Base-by-base conservation (phyloP, 2,797 vertebrate genomes). In the Setipinna tenuifilis region DNA sequence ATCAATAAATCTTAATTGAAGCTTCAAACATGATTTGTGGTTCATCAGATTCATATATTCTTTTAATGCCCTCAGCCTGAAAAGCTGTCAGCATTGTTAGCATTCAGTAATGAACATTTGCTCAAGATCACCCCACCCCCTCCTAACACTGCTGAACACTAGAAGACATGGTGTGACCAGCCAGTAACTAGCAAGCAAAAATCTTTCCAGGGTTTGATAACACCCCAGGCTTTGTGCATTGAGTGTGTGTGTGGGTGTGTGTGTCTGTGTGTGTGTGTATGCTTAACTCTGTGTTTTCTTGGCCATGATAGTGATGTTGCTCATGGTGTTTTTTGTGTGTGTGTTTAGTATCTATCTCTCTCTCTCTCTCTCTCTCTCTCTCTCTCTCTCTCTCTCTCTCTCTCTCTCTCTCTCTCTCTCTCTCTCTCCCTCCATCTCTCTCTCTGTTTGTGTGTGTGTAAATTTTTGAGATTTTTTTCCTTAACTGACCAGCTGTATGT, bases 401-500 rank as follows among this genome's bases (percentile, higher is more conserved):
- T 48, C 2, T 54, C 50, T 54, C 2, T 54, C 7, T 54, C 2
- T 54, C 7, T 54, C 50, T 9, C 7, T 54, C 50, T 54, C 7
- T 54, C 50, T 54, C 1, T 54, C 50, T 54, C 7, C 9, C 50
- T 14, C 7, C 14, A 2, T 54, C 7, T 54, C 50, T 35, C 3
- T 71, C 6, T 62, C 6, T 62, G 16, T 61, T 0, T 57, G 58
- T 90, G 90, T 92, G 90, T 91, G 93, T 92, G 92, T 93, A 92
- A 90, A 75, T 75, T 28, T 75, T 71, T 78, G 19, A 44, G 31
- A 41, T 44, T 78, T 71, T 54, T 78, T 78, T 68, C 4, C 17
- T 41, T 93, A 91, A 94, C 94, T 91, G 94, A 95, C 92, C 92
- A 92, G 93, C 93, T 93, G 93, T 94, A 94, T 94, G 94, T 94